A percentile compares a stretch with the other conserved stretches of the same genome.
Evolutionary conservation across 2,797 vertebrate species (phyloP).

Genomic region (Acipenser ruthenus): DNA sequence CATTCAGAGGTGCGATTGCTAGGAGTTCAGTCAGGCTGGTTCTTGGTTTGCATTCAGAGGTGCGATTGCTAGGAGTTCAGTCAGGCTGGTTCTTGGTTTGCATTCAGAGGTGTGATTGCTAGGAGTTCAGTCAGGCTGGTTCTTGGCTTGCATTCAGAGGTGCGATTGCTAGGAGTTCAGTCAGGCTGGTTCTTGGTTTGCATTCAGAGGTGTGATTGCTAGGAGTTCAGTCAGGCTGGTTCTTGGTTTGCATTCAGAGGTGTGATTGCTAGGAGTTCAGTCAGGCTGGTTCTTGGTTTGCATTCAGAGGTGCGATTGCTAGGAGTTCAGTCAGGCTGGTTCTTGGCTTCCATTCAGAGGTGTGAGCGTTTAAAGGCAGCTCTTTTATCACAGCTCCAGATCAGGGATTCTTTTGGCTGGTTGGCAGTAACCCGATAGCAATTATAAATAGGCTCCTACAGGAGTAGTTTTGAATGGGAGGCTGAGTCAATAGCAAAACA

Average conservation of each 20-base stretch:
- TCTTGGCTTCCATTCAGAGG: slow-evolving; percentile 16
- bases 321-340: slow-evolving; percentile 27
- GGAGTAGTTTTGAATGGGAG: slow-evolving; percentile 48
- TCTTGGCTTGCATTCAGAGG: slow-evolving; percentile 16
- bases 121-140: too few species aligned
- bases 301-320: slow-evolving; percentile 25
- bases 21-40: too few species aligned
- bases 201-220: slow-evolving; percentile 22
- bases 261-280: too few species aligned
- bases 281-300: too few species aligned
- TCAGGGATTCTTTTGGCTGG: slow-evolving; percentile 42
- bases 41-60: slow-evolving; percentile 16
- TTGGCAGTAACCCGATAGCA: slow-evolving; percentile 35
- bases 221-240: too few species aligned
- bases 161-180: too few species aligned
- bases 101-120: slow-evolving; percentile 23
- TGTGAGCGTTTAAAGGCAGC: slow-evolving; percentile 36
- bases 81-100: too few species aligned
- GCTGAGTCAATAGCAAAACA: slow-evolving; percentile 44
- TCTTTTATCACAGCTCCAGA: slow-evolving; percentile 42
- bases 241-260: slow-evolving; percentile 16
- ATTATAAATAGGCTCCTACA: slow-evolving; percentile 39
- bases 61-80: slow-evolving; percentile 37
- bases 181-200: too few species aligned
- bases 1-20: slow-evolving; percentile 27